Evolutionary conservation across 2,113 vertebrate species (phyloP), one percentile per base, ranked within the genome.

Genomic region (Oncorhynchus gorbuscha): DNA sequence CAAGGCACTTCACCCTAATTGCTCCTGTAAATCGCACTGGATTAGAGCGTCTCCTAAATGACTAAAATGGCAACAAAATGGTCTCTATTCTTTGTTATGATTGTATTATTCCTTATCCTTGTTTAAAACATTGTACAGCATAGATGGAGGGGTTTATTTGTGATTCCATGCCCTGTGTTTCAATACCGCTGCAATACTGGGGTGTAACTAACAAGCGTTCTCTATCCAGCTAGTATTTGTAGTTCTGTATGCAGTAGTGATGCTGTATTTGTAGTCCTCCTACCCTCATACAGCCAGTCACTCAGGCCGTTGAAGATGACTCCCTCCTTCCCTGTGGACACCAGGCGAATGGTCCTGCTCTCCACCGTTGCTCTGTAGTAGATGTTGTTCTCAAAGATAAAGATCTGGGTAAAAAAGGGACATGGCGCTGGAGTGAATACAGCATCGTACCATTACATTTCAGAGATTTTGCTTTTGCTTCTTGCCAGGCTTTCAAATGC

Each of bases 331-430:
- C 98, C 98, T 0, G 95, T 97, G 55, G 97, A 97, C 48, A 99
- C 96, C 90, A 99, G 93, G 11, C 97, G 97, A 85, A 99, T 97
- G 1, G 96, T 91, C 85, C 95, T 93, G 82, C 94, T 97, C 55
- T 94, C 94, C 16, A 98, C 92, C 1, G 95, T 95, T 0, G 95
- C 86, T 71, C 95, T 95, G 92, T 99, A 99, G 93, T 97, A 99
- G 90, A 99, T 98, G 90, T 99, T 99, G 92, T 99, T 99, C 89
- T 99, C 97, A 87, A 99, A 99, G 87, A 99, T 97, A 90, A 97
- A 99, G 83, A 99, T 94, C 98, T 99, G 88, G 73, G 26, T 22
- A 20, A 71, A 62, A 32, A 18, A 18, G 16, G 51, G 51, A 55
- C 12, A 55, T 5, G 51, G 1, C 51, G 16, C 51, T 55, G 51